Evolutionary conservation across 2,888 invertebrate genomes (phyloP).

Genomic region (Lypha dubia): DNA sequence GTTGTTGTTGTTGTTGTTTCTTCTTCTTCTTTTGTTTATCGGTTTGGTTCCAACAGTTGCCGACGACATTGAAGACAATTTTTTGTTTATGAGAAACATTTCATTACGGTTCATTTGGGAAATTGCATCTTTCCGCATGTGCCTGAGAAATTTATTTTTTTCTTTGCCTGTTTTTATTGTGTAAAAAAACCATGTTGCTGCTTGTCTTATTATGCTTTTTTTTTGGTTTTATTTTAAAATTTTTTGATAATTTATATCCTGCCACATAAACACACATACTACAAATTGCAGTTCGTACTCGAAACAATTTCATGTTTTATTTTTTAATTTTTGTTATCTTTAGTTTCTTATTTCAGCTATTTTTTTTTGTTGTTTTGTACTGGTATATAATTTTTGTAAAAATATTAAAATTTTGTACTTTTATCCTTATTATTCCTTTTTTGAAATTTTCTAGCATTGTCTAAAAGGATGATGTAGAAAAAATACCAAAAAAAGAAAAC

Average conservation of each 20-base stretch:
- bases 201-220: constrained; percentile 14
- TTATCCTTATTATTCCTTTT: constrained; percentile 22
- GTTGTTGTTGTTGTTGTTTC: too few relatives aligned
- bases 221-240: background rate
- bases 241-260: constrained; percentile 65
- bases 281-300: background rate
- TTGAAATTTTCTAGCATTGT: constrained; percentile 46
- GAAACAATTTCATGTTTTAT: constrained; percentile 18
- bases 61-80: constrained; percentile 62
- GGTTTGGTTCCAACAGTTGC: constrained; percentile 45
- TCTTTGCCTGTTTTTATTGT: constrained; percentile 14
- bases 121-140: constrained; percentile 65
- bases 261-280: constrained; percentile 16
- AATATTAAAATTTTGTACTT: background rate
- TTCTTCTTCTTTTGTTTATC: constrained; percentile 1
- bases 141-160: constrained; percentile 4
- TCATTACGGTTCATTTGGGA: constrained; percentile 70
- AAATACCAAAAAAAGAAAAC: constrained; percentile 9
- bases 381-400: constrained; percentile 1
- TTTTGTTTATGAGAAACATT: constrained; percentile 61
- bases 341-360: background rate
- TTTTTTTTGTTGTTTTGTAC: background rate
- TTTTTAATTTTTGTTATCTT: constrained; percentile 31
- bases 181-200: constrained; percentile 25
- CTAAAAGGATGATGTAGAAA: constrained; percentile 52